Evolutionary conservation across 2,113 vertebrate genomes (phyloP), one percentile per base, ranked within the genome.

Genomic region (Erythrocercus mccallii): DNA sequence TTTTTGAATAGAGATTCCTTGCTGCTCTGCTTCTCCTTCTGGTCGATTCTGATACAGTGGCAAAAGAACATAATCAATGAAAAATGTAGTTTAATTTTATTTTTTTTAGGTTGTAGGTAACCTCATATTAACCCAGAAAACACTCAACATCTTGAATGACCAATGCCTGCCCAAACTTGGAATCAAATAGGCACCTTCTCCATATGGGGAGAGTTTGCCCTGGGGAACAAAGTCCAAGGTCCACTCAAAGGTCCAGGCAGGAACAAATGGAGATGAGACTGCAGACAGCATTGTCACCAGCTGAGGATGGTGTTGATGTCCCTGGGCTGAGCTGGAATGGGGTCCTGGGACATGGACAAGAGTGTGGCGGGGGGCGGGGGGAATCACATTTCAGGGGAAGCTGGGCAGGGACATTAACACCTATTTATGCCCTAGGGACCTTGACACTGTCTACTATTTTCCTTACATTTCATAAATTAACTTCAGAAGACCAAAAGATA

Each of bases 311-410:
- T 60, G 51, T 7, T 57, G 25, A 17, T 53, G 37, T 12, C 19
- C 50, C 27, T 0, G 1, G 37, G 7, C 21, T 87, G 42, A 87
- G 42, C 45, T 58, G 50, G 74, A 83, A 62, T 38, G 35, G 18
- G 10, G 11, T 70, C 50, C 64, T 66, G 45, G n/a, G 25, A 24
- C 45, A 21, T 3, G 3, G 15, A 4, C 40, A 83, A n/a, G 73
- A 7, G 3, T 12, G 10, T 10, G 18, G 0, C 10, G 0, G 2
- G 1, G 4, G 2, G 25, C n/a, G n/a, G n/a, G n/a, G n/a, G n/a
- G n/a, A n/a, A n/a, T n/a, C n/a, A n/a, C n/a, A n/a, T n/a, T 30
- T 72, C 28, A 77, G 25, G 9, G 10, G 12, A 88, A 61, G 42
- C 9, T 73, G 64, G 14, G 3, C 23, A 57, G 37, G 20, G n/a